Percentiles rank a stretch among this genome's conserved stretches.
These are phyloP conservation scores for Coenobita brevimanus DNA, from an alignment of 1,140 invertebrate genomes.

Conservation along the genomic window DNA sequence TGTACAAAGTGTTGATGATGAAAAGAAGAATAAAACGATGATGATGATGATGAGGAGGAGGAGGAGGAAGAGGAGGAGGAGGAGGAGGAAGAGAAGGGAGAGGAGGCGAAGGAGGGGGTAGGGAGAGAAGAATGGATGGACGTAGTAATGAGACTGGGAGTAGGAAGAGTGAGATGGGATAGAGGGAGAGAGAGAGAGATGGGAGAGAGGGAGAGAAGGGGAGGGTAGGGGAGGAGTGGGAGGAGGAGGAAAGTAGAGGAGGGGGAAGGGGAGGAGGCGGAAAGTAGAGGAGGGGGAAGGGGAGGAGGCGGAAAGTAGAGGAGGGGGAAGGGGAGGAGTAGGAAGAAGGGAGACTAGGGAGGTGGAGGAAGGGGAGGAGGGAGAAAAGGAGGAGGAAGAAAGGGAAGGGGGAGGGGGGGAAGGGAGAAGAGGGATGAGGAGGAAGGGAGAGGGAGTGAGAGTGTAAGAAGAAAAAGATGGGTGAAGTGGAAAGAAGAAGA, in stretches of 20 bases:
- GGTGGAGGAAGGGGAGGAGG: neutral
- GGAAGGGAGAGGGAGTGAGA: no score
- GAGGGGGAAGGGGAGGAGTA: no score
- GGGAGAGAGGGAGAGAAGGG: no score
- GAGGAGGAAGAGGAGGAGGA: neutral
- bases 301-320: no score
- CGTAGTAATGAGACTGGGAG: neutral
- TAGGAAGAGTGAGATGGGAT: no score
- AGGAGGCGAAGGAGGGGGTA: neutral
- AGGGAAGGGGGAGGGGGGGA: neutral
- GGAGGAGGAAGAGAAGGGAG: neutral
- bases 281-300: no score
- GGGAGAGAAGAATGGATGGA: neutral
- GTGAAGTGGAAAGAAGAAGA: neutral
- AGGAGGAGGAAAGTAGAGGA: no score
- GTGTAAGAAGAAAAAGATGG: neutral
- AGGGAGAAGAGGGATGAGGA: no score
- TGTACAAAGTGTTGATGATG: neutral
- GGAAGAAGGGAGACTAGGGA: no score
- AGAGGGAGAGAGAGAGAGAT: no score
- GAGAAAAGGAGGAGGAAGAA: neutral
- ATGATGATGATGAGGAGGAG: neutral
- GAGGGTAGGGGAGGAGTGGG: no score
- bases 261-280: no score
- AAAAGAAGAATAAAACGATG: neutral